phyloP scores from a whole-genome alignment of 2,113 vertebrate genomes.

The Polyodon spathula region DNA sequence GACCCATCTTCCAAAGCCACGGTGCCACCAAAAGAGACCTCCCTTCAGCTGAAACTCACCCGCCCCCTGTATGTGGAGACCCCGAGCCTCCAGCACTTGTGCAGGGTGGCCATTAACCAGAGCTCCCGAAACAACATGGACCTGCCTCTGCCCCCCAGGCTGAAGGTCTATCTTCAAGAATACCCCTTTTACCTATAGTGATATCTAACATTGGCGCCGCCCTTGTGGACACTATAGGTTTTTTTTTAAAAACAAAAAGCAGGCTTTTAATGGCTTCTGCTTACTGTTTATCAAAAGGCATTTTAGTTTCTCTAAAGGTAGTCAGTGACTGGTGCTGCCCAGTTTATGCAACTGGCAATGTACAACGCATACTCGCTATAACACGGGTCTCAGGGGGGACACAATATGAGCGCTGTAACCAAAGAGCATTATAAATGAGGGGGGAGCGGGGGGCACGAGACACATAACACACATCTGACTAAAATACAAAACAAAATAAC shows the following conservation, averaged over 20 bases:
- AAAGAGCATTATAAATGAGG: too few species aligned
- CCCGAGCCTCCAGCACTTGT: conserved; percentile 33
- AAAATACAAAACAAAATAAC: too few species aligned
- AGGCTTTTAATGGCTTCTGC: neutral
- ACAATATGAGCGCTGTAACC: too few species aligned
- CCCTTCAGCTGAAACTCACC: conserved; percentile 29
- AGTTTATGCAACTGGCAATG: too few species aligned
- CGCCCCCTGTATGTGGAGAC: conserved; percentile 20
- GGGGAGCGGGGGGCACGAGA: too few species aligned
- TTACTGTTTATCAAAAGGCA: too few species aligned
- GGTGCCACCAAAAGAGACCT: conserved; percentile 3
- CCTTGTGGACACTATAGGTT: neutral
- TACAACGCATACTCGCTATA: too few species aligned
- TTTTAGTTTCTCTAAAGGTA: too few species aligned
- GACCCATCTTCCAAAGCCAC: neutral
- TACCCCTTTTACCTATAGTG: conserved; percentile 34
- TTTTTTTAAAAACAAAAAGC: neutral
- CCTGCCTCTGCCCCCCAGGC: conserved; percentile 28
- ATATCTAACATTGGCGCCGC: neutral
- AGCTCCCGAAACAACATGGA: conserved; percentile 17
- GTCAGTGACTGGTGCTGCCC: too few species aligned
- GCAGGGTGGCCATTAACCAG: conserved; percentile 30
- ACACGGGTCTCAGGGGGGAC: too few species aligned
- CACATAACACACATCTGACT: too few species aligned
- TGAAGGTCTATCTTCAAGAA: conserved; percentile 30